These are phyloP conservation scores for Ammodytes dubius DNA, from an alignment of 2,113 vertebrate species.

Conservation along the genomic window DNA sequence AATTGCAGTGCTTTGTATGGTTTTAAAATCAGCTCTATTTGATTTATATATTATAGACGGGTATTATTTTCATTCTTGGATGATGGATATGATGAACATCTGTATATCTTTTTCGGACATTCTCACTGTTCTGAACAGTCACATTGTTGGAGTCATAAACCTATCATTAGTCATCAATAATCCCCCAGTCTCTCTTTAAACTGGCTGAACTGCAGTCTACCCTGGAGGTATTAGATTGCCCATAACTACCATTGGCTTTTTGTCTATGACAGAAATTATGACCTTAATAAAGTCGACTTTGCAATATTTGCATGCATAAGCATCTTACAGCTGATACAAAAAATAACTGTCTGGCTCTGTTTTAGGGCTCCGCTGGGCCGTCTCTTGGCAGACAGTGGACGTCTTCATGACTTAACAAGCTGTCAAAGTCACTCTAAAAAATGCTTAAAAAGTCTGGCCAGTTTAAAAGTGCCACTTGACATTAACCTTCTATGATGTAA, in stretches of 20 bases:
- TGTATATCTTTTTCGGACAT: constrained; percentile 74
- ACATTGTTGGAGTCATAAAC: constrained; percentile 80
- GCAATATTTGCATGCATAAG: constrained; percentile 83
- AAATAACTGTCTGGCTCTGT: constrained; percentile 71
- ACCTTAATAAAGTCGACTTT: constrained; percentile 83
- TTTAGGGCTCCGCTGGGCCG: constrained; percentile 70
- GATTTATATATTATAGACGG: constrained; percentile 44
- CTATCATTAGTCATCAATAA: constrained; percentile 84
- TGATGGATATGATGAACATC: constrained; percentile 75
- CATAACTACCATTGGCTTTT: constrained; percentile 82
- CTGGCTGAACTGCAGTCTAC: constrained; percentile 66
- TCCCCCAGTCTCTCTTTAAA: constrained; percentile 74
- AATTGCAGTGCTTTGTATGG: constrained; percentile 34
- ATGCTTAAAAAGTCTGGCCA: constrained; percentile 38
- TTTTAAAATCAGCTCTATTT: constrained; percentile 47
- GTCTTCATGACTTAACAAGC: constrained; percentile 63
- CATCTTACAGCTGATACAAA: constrained; percentile 76
- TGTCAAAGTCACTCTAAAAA: constrained; percentile 56
- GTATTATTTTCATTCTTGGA: constrained; percentile 63
- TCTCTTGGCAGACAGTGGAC: constrained; percentile 69
- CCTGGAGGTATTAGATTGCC: constrained; percentile 73
- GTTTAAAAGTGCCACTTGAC: constrained; percentile 37
- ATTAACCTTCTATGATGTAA: constrained; percentile 32
- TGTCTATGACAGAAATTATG: constrained; percentile 80
- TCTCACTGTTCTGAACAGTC: constrained; percentile 71